phyloP scores from a whole-genome alignment of 2,797 vertebrate species.

The Lepus townsendii region DNA sequence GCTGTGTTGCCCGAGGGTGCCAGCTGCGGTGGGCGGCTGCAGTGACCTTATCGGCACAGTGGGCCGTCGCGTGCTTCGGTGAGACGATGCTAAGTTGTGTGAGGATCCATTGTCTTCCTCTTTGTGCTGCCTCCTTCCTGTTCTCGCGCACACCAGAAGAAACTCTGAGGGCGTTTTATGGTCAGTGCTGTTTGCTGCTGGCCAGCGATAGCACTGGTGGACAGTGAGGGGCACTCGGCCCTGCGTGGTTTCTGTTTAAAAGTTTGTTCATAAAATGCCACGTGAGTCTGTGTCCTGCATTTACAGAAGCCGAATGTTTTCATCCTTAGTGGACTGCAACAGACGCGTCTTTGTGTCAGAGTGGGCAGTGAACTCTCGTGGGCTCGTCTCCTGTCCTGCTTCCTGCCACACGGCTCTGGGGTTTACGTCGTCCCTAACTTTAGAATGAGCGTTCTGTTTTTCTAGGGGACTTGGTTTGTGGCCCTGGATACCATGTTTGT shows the following conservation, averaged over 20 bases:
- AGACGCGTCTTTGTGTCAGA: background rate
- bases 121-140: background rate
- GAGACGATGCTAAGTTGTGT: background rate
- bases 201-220: background rate
- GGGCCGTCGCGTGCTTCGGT: background rate
- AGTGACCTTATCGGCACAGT: background rate
- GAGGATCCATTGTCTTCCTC: background rate
- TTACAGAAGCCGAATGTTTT: background rate
- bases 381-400: background rate
- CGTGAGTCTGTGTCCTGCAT: slow-evolving; percentile 25
- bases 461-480: background rate
- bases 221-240: background rate
- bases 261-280: slow-evolving; percentile 29
- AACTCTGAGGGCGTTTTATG: background rate
- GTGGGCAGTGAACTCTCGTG: background rate
- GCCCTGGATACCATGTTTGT: background rate
- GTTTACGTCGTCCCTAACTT: background rate
- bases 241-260: background rate
- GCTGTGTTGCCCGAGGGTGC: background rate
- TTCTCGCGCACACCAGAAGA: background rate
- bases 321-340: slow-evolving; percentile 30
- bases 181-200: background rate
- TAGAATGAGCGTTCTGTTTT: background rate
- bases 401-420: background rate
- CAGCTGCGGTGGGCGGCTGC: background rate